A percentile compares a stretch with the other conserved stretches of the same genome.
phyloP scores from a whole-genome alignment of 2,797 vertebrate species.

The Champsocephalus esox region DNA sequence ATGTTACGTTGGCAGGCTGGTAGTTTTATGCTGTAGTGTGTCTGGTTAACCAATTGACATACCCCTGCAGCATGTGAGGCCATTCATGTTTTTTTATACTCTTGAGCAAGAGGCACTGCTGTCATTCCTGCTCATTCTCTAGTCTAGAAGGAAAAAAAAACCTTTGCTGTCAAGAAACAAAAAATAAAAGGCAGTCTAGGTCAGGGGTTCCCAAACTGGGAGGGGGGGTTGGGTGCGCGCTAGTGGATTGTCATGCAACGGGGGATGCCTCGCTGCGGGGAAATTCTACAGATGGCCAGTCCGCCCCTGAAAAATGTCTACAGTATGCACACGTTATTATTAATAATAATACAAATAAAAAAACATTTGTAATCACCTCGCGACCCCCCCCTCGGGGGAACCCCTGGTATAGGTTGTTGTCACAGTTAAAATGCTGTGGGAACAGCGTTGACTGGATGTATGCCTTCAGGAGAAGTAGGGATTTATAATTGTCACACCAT shows the following conservation, averaged over 20 bases:
- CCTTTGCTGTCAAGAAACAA: slow-evolving; percentile 32
- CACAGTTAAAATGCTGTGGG: slow-evolving; percentile 43
- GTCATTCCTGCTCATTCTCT: slow-evolving; percentile 33
- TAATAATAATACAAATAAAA: too few species aligned
- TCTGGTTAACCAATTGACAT: slow-evolving; percentile 45
- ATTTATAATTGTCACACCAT: slow-evolving; percentile 13
- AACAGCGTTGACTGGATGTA: slow-evolving; percentile 29
- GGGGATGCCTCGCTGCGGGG: too few species aligned
- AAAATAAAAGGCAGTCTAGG: slow-evolving; percentile 19
- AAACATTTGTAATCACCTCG: too few species aligned
- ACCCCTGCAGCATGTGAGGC: slow-evolving; percentile 26
- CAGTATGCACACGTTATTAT: too few species aligned
- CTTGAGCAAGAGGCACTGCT: slow-evolving; percentile 34
- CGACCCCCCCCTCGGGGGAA: too few species aligned
- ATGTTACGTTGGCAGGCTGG: slow-evolving; percentile 37
- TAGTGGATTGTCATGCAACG: too few species aligned
- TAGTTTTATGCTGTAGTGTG: slow-evolving; percentile 28
- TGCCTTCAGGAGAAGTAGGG: not conserved
- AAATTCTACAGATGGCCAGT: too few species aligned
- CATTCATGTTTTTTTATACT: slow-evolving; percentile 44
- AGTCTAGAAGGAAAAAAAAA: slow-evolving; percentile 24
- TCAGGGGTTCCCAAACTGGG: not conserved
- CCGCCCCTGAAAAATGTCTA: too few species aligned
- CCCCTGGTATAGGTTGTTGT: slow-evolving; percentile 29
- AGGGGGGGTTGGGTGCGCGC: too few species aligned